Evolutionary conservation across 2,888 invertebrate species (phyloP).

Genomic region (Stenolophus ochropezus): DNA sequence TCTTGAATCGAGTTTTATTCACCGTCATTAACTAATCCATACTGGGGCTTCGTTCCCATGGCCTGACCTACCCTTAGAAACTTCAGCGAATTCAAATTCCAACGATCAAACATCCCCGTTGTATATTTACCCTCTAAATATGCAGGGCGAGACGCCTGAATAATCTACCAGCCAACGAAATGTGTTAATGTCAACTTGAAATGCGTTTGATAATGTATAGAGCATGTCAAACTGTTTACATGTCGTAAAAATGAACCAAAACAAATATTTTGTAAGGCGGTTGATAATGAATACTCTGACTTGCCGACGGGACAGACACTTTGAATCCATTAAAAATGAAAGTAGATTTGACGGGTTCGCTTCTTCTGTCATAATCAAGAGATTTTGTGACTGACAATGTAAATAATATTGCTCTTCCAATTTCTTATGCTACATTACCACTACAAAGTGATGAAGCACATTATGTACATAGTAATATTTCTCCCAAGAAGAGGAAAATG

Average conservation of each 20-base stretch:
- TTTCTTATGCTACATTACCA: background rate
- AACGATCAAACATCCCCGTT: conserved; percentile 21
- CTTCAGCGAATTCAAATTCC: conserved; percentile 20
- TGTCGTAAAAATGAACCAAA: conserved; percentile 50
- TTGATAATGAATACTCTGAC: conserved; percentile 21
- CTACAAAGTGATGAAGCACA: no score
- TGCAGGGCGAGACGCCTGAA: conserved; percentile 27
- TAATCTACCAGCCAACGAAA: background rate
- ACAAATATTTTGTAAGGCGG: conserved; percentile 35
- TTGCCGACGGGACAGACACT: background rate
- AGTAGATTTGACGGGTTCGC: no score
- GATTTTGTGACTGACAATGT: no score
- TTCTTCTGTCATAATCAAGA: background rate
- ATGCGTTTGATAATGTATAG: conserved; percentile 54
- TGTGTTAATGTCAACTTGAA: conserved; percentile 23
- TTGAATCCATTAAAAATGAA: no score
- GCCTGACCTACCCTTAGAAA: conserved; percentile 16
- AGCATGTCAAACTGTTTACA: conserved; percentile 52
- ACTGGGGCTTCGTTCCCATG: background rate
- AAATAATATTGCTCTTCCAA: background rate
- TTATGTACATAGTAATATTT: no score
- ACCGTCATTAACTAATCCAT: background rate
- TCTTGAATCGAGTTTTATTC: background rate
- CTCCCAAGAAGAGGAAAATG: background rate
- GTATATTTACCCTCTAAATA: conserved; percentile 39